phyloP scores from a whole-genome alignment of 2,888 invertebrate species.

The Itoplectis maculator region DNA sequence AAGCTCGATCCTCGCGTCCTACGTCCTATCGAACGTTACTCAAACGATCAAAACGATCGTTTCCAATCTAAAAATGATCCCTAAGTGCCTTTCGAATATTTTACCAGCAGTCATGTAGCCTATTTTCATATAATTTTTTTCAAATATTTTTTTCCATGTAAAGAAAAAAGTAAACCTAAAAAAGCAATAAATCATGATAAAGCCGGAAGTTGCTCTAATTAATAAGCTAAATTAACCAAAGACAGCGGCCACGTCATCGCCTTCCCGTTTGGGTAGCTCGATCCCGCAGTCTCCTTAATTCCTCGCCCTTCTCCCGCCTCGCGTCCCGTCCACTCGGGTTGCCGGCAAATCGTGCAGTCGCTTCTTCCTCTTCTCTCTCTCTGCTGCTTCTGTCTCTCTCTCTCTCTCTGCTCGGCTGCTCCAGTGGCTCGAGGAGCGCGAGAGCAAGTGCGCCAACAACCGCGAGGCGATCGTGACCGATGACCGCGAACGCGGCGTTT shows the following conservation, averaged over 20 bases:
- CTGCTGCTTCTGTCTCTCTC: no score
- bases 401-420: constrained; percentile 24
- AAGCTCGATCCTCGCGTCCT: background rate
- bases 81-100: no score
- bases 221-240: no score
- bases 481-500: constrained; percentile 61
- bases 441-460: constrained; percentile 40
- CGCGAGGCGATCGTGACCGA: constrained; percentile 62
- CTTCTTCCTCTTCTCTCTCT: no score
- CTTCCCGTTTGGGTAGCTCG: constrained; percentile 15
- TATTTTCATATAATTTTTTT: no score
- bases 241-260: background rate
- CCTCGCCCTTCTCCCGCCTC: background rate
- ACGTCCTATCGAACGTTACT: constrained; percentile 40
- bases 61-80: no score
- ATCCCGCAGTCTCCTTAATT: constrained; percentile 31
- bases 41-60: no score
- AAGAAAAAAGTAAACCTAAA: no score
- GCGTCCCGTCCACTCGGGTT: background rate
- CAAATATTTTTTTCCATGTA: no score
- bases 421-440: constrained; percentile 53
- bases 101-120: constrained; percentile 2
- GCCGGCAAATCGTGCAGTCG: constrained; percentile 24
- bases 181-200: no score
- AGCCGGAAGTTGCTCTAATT: background rate